These are phyloP conservation scores for Heterohyrax brucei DNA, from an alignment of 2,797 vertebrate species.

Conservation along the genomic window DNA sequence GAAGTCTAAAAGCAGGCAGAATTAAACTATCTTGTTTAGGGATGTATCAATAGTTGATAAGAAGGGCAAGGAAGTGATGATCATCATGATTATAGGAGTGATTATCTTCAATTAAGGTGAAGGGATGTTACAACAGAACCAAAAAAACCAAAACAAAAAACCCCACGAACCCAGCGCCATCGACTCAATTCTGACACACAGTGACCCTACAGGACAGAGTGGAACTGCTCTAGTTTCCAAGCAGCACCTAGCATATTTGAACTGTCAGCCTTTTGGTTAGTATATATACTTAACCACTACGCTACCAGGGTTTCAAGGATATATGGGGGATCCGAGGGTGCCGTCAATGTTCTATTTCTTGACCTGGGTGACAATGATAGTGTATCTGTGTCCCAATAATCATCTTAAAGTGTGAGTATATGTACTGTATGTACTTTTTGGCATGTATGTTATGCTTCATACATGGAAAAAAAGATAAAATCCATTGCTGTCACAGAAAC, in stretches of 20 bases:
- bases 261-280: too few species aligned
- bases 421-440: neutral
- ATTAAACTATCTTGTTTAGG: slow-evolving; percentile 12
- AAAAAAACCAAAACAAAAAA: too few species aligned
- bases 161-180: too few species aligned
- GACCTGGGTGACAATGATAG: neutral
- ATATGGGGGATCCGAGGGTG: too few species aligned
- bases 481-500: too few species aligned
- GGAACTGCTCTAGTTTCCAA: too few species aligned
- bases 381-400: neutral
- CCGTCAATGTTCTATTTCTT: neutral
- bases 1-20: neutral
- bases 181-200: too few species aligned
- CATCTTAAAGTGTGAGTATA: neutral
- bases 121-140: neutral
- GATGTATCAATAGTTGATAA: neutral
- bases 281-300: too few species aligned
- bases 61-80: neutral
- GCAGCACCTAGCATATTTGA: too few species aligned
- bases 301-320: too few species aligned
- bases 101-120: neutral
- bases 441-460: neutral
- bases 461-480: neutral
- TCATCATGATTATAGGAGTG: neutral
- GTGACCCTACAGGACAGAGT: too few species aligned